Evolutionary conservation across 64 coral and sea anemone species (phyloP).

Genomic region (Platygyra sinensis): DNA sequence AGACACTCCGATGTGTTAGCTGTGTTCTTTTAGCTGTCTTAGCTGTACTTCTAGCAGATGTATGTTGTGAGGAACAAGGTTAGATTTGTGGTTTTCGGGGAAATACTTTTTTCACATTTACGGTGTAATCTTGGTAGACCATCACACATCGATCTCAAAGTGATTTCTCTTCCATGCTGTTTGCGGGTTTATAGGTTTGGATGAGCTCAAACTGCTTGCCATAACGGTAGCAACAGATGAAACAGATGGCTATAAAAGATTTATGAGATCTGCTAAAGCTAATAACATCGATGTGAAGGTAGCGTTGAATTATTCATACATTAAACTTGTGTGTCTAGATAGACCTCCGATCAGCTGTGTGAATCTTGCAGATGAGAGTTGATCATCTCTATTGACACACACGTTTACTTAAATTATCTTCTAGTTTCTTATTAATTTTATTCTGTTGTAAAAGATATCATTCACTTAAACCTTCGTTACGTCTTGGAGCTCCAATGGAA

Average conservation of each 20-base stretch:
- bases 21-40: not conserved
- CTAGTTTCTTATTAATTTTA: too few species aligned
- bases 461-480: too few species aligned
- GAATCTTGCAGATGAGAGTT: too few species aligned
- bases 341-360: not conserved
- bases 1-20: not conserved
- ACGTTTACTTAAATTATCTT: too few species aligned
- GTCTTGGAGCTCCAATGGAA: too few species aligned
- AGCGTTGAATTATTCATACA: constrained; percentile 24
- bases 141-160: too few species aligned
- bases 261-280: constrained; percentile 83
- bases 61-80: not conserved
- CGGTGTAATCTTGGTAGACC: too few species aligned
- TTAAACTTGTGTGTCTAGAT: not conserved
- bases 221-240: constrained; percentile 98
- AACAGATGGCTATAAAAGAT: constrained; percentile 98
- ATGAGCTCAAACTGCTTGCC: constrained; percentile 83
- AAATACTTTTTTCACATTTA: not conserved
- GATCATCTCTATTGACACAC: too few species aligned
- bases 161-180: not conserved
- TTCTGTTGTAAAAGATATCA: too few species aligned
- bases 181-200: not conserved
- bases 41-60: not conserved
- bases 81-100: not conserved
- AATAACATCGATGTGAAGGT: constrained; percentile 74